These are phyloP conservation scores for Nematostella vectensis DNA, from an alignment of 92 coral and sea anemone species.

Conservation along the genomic window DNA sequence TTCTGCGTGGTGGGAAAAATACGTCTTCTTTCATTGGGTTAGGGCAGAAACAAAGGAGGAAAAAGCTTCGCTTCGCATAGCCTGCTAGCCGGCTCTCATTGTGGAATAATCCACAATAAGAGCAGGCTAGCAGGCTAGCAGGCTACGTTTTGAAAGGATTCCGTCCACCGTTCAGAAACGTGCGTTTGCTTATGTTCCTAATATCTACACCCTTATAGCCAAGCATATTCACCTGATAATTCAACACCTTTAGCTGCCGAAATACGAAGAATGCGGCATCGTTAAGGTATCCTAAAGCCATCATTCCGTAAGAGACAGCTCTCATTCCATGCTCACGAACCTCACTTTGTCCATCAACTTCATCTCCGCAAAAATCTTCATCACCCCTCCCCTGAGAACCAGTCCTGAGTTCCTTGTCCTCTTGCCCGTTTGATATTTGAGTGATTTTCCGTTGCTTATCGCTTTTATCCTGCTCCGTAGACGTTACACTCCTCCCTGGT, in stretches of 20 bases:
- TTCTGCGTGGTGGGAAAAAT: too few species aligned
- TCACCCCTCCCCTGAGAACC: neutral
- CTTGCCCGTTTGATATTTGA: neutral
- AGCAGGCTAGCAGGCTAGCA: too few species aligned
- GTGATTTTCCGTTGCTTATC: neutral
- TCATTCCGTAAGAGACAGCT: slow-evolving; percentile 4
- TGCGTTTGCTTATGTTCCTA: too few species aligned
- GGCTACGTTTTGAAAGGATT: too few species aligned
- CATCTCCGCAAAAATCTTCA: slow-evolving; percentile 1
- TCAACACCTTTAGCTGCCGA: slow-evolving; percentile 35
- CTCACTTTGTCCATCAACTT: neutral
- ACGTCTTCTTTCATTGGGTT: too few species aligned
- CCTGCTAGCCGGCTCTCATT: too few species aligned
- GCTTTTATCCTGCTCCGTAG: neutral
- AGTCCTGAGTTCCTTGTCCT: neutral
- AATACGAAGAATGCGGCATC: slow-evolving; percentile 13
- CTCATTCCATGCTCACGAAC: neutral
- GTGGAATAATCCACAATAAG: too few species aligned
- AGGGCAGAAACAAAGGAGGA: too few species aligned
- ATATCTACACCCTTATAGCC: too few species aligned
- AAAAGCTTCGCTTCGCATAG: too few species aligned
- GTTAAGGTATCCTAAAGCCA: slow-evolving; percentile 8
- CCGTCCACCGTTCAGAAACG: too few species aligned
- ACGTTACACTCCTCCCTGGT: neutral
- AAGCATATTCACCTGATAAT: slow-evolving; percentile 66